Conservation (phyloP, 2,797 vertebrate genomes). For the Argyrosomus regius region DNA sequence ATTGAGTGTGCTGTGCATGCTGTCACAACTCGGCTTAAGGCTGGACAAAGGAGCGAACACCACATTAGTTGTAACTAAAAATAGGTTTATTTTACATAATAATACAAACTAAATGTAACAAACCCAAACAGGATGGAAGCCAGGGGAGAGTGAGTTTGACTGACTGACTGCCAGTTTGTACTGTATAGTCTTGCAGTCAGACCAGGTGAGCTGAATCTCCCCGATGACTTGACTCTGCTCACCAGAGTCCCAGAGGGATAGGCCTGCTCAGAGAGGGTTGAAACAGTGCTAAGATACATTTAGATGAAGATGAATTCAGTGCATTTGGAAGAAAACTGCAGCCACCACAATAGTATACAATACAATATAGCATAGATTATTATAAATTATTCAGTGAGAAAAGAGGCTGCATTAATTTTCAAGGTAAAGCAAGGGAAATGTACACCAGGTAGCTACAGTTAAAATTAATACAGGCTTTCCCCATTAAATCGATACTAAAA, state of each 20-base stretch:
- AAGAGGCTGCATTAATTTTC: neutral
- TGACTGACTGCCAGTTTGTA: conserved; percentile 6
- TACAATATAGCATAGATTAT: neutral
- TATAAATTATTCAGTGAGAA: conserved; percentile 16
- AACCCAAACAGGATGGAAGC: neutral
- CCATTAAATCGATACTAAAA: conserved; percentile 24
- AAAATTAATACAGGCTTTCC: neutral
- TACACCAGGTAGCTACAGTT: neutral
- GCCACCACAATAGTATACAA: neutral
- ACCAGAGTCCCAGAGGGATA: conserved; percentile 17
- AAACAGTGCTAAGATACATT: neutral
- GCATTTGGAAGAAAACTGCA: conserved; percentile 6
- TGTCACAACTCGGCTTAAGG: neutral
- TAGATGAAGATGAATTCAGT: neutral
- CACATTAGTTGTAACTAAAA: neutral
- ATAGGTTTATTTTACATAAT: neutral
- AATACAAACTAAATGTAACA: neutral
- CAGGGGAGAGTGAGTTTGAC: conserved; percentile 1
- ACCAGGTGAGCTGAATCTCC: conserved; percentile 25
- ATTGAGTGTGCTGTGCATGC: neutral
- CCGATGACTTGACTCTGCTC: neutral
- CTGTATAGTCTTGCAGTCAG: neutral
- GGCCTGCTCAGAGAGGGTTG: conserved; percentile 8
- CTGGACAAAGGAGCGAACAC: neutral
- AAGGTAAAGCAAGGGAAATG: neutral